Conservation (phyloP, 2,113 vertebrate genomes). For the Rallus limicola region DNA sequence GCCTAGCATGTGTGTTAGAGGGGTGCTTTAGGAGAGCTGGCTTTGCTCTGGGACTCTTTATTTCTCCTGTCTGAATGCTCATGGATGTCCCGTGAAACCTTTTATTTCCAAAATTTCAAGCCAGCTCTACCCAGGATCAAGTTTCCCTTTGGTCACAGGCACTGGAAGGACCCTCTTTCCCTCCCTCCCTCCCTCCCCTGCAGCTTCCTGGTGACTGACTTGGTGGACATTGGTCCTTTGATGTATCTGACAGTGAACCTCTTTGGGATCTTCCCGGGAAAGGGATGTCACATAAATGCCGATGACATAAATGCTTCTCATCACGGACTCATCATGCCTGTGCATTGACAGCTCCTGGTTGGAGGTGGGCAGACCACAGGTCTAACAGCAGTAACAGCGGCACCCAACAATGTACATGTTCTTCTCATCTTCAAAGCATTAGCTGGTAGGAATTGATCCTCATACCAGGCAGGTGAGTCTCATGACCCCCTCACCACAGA, state of each 20-base stretch:
- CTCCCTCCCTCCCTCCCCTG: neutral
- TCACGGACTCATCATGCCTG: neutral
- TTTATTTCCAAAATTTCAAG: neutral
- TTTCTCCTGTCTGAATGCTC: neutral
- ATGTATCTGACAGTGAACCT: neutral
- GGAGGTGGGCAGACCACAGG: neutral
- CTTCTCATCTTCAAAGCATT: conserved; percentile 2
- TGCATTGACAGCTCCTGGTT: neutral
- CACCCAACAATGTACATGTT: fast-evolving
- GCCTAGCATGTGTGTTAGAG: neutral
- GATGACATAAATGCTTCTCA: neutral
- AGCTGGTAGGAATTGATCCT: neutral
- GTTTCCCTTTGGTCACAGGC: neutral
- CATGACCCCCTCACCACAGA: neutral
- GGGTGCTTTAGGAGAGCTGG: neutral
- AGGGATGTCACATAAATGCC: neutral
- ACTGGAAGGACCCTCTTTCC: neutral
- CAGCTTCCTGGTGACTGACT: neutral
- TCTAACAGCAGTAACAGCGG: neutral
- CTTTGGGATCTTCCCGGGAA: neutral
- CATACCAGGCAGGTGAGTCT: neutral
- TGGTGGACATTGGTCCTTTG: neutral
- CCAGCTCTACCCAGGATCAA: neutral
- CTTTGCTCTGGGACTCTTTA: neutral
- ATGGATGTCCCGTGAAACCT: neutral